Evolutionary conservation across 2,113 vertebrate genomes (phyloP), one percentile per base, ranked within the genome.

Genomic region (Crocuta crocuta): DNA sequence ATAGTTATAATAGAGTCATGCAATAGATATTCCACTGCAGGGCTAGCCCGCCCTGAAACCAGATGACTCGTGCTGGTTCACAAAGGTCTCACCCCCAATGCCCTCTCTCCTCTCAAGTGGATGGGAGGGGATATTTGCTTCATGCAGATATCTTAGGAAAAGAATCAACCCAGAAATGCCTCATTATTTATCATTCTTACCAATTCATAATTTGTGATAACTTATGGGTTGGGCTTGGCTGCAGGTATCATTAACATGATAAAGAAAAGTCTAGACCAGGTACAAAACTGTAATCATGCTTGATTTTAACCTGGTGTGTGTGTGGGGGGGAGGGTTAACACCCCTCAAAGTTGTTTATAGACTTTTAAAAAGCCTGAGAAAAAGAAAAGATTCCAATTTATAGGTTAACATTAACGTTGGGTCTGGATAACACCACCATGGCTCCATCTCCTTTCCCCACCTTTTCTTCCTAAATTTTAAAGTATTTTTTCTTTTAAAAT

Each of bases 401-500:
- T 2, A 86, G 5, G 39, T 48, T 92, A 84, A 61, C n/a, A 88
- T 53, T 48, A 68, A 73, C 66, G 65, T 35, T 71, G 33, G 21
- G 39, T 61, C 63, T 65, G 11, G 39, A 86, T 74, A 12, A 43
- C 9, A 88, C 23, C 4, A 45, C 10, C 68, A 80, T 3, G 45
- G 53, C 15, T 92, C 16, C 24, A 68, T n/a, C 0, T 88, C 39
- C 21, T 90, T 89, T 21, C 17, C 33, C 7, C 24, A 61, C 58
- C 4, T 50, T 73, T 70, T 24, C 53, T 61, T 21, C 9, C 35
- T 71, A 31, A 53, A 13, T 61, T 94, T 92, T 90, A 53, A 89
- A 91, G 39, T 35, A 31, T 68, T 13, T 68, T 71, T 95, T 43
- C 55, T 90, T 66, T 94, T 48, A 70, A 94, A 92, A 86, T 53